Percentiles rank a stretch among this genome's conserved stretches.
phyloP scores from a whole-genome alignment of 2,797 vertebrate genomes.

The Pteropus rufus region DNA sequence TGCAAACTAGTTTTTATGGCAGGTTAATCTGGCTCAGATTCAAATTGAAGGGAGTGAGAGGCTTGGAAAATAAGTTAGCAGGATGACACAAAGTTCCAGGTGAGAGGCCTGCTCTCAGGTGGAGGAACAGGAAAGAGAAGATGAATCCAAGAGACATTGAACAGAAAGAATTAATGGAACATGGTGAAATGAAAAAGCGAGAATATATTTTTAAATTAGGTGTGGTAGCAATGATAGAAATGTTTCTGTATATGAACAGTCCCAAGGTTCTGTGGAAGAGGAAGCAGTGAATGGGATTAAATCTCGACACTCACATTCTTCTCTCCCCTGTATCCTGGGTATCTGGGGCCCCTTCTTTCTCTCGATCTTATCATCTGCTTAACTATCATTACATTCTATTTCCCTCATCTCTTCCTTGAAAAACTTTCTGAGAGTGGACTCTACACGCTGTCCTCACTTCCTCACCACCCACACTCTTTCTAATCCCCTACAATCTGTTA shows the following conservation, averaged over 20 bases:
- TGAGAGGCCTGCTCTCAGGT: neutral
- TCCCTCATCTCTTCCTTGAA: neutral
- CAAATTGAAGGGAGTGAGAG: neutral
- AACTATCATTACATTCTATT: neutral
- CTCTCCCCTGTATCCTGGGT: neutral
- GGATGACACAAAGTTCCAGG: neutral
- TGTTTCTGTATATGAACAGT: neutral
- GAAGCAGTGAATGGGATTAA: neutral
- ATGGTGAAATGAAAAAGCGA: neutral
- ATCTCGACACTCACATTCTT: neutral
- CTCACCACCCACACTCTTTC: neutral
- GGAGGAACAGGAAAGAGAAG: neutral
- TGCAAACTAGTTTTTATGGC: neutral
- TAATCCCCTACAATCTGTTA: neutral
- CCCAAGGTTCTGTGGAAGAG: neutral
- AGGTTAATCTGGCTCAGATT: constrained; percentile 17
- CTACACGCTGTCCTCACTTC: neutral
- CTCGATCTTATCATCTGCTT: neutral
- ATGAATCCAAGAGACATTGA: neutral
- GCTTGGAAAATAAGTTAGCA: neutral
- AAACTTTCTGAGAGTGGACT: neutral
- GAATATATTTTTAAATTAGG: neutral
- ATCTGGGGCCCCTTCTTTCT: neutral
- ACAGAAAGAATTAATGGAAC: neutral
- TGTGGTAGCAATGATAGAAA: neutral